Conservation (phyloP, 2,888 invertebrate genomes). For the Leptogaster cylindrica region DNA sequence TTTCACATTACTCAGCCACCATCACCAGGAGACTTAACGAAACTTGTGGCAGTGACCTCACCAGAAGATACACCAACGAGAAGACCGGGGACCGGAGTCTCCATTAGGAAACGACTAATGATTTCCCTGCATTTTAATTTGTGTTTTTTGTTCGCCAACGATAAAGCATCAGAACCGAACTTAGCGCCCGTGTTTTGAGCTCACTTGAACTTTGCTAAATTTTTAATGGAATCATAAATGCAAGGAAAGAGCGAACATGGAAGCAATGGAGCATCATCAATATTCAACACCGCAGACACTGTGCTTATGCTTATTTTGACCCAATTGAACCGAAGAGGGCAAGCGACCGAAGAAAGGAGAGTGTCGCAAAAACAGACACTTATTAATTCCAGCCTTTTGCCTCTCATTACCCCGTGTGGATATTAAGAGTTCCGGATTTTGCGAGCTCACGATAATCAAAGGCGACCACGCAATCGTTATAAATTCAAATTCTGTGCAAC, state of each 20-base stretch:
- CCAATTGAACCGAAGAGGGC: constrained; percentile 44
- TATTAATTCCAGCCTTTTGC: constrained; percentile 26
- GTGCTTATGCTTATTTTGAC: constrained; percentile 45
- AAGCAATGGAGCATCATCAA: constrained; percentile 41
- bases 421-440: constrained; percentile 27
- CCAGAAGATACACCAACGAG: too few species aligned
- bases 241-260: constrained; percentile 6
- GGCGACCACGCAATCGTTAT: constrained; percentile 18
- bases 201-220: not conserved
- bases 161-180: not conserved
- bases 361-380: constrained; percentile 10
- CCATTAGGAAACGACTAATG: too few species aligned
- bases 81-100: too few species aligned
- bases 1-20: constrained; percentile 6
- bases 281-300: constrained; percentile 43
- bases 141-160: not conserved
- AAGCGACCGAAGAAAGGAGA: constrained; percentile 28
- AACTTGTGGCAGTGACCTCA: too few species aligned
- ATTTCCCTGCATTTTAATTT: too few species aligned
- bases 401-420: constrained; percentile 16
- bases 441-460: constrained; percentile 14
- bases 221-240: constrained; percentile 23
- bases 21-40: too few species aligned
- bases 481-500: constrained; percentile 39
- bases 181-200: not conserved